Evolutionary conservation across 1,140 invertebrate species (phyloP), one percentile per base, ranked within the genome.

Genomic region (Heliconius eleuchia): DNA sequence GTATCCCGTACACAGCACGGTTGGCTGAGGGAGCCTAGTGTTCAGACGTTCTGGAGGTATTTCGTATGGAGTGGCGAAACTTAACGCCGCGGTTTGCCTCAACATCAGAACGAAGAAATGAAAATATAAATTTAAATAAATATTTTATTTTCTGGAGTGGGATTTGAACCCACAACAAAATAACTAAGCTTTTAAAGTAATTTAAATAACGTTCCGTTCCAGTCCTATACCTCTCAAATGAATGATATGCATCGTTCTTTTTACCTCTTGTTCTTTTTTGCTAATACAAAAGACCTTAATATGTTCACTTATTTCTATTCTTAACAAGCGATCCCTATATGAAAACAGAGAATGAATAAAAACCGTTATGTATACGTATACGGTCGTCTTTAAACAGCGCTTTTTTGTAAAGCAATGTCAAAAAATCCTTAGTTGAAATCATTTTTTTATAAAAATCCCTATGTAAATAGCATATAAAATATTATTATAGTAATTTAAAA

Each of bases 261-360:
- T 66, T 66, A 66, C 60, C 23, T 66, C 16, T 66, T 66, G 23
- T 66, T 5, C 16, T 66, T 66, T 39, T 60, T 70, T 70, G 13
- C 39, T 50, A 16, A 55, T 30, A 55, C 46, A 79, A 79, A 79
- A 79, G 73, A 50, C n/a, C 23, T 71, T 34, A 57, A 72, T 57
- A 73, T 23, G n/a, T 55, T 34, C 34, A 73, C 74, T 83, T 83
- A 88, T 85, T 85, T 74, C 78, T 85, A 85, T 77, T 80, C 74
- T 80, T 86, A 87, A 90, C 86, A 89, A 88, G 85, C 84, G 81
- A 86, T 86, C 87, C 81, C 76, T 84, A 86, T 85, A 85, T 86
- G 80, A 79, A 66, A 79, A 71, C 57, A 9, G 30, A 70, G 71
- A 76, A 82, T 79, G 73, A 82, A 77, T 71, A 73, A 57, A 80